Conservation (phyloP, 2,888 invertebrate genomes). For the Erannis defoliaria region DNA sequence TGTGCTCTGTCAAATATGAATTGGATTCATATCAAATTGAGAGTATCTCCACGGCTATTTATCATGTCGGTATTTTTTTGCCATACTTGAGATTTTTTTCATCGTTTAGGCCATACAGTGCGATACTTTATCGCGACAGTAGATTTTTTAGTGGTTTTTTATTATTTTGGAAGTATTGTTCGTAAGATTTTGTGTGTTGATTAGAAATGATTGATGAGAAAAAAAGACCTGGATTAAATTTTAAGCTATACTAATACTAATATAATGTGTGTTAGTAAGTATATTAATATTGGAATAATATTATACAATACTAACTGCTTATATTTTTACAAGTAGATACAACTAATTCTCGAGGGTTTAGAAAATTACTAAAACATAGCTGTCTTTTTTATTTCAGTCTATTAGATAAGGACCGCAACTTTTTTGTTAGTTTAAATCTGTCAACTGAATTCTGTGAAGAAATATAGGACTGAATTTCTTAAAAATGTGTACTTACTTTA, state of each 20-base stretch:
- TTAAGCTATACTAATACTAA: too few relatives aligned
- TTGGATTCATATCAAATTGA: slow-evolving; percentile 38
- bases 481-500: too few relatives aligned
- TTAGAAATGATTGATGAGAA: slow-evolving; percentile 14
- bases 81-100: slow-evolving; percentile 21
- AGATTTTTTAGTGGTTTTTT: not conserved
- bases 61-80: slow-evolving; percentile 37
- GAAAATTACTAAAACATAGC: too few relatives aligned
- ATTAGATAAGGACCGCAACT: too few relatives aligned
- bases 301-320: too few relatives aligned
- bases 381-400: too few relatives aligned
- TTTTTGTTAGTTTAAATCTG: too few relatives aligned
- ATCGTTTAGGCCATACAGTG: slow-evolving; percentile 11
- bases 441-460: too few relatives aligned
- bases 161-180: slow-evolving; percentile 10
- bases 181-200: slow-evolving; percentile 14
- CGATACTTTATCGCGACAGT: slow-evolving; percentile 11
- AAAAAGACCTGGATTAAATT: not conserved
- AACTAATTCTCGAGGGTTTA: too few relatives aligned
- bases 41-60: slow-evolving; percentile 31
- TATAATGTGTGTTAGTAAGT: not conserved
- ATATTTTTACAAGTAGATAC: too few relatives aligned
- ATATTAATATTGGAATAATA: too few relatives aligned
- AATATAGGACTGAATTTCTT: too few relatives aligned
- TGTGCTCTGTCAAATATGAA: slow-evolving; percentile 53